Base-by-base conservation (phyloP, 2,888 invertebrate species). In the Sphinx pinastri region DNA sequence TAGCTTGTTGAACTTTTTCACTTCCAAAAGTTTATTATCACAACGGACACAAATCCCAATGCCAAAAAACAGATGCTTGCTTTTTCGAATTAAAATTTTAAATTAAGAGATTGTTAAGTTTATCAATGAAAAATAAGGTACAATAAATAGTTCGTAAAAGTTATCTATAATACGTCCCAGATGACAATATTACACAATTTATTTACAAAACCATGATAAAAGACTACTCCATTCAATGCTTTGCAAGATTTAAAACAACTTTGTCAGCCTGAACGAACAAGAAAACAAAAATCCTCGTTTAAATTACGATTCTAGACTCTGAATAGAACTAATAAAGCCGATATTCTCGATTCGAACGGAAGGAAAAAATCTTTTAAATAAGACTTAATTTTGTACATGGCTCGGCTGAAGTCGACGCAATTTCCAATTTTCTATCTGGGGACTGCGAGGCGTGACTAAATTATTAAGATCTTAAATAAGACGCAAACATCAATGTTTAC, bases 381-480 rank as follows among this genome's bases (percentile, higher is more conserved):
- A 83, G 84, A 85, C 85, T 85, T 89, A 87, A 91, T 90, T 91
- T 83, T 82, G 87, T 79, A 80, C 81, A 81, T 76, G 87, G 84
- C 84, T 86, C 79, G 73, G 80, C 80, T 80, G 86, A 87, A 86
- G 89, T 90, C 89, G 87, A 86, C 88, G 90, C 91, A 92, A 92
- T 92, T 91, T 89, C 90, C 93, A 93, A 93, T 93, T 93, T 92
- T 91, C 91, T 88, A 93, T 92, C 92, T 90, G 90, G 86, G 84
- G 86, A 88, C 84, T 82, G 81, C 83, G 76, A 82, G 77, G 85
- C 92, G 93, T 94, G 93, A 93, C 92, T 87, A 90, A 91, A 92
- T 91, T 93, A 92, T 89, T 88, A 91, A 93, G 81, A 77, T 81
- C 86, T 89, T 87, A 91, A 92, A 90, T 92, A 92, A 91, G 91